Evolutionary conservation across 2,113 vertebrate species (phyloP).

Genomic region (Hydrolagus affinis): DNA sequence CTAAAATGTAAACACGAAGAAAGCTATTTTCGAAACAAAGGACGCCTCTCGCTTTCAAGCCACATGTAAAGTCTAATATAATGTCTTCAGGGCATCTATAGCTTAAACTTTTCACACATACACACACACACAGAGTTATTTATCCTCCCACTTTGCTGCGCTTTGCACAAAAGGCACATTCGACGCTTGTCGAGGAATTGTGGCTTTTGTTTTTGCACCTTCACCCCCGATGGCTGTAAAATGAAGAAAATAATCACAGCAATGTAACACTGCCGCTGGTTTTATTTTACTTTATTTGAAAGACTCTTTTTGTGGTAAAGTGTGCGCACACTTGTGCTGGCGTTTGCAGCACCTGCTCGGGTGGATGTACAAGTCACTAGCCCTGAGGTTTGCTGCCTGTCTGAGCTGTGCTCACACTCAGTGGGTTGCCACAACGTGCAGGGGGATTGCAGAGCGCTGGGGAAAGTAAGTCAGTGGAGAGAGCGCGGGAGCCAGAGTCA

Average conservation of each 20-base stretch:
- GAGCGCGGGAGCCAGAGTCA: too few species aligned
- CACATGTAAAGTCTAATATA: background rate
- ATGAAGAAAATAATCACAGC: constrained; percentile 29
- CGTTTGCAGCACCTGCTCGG: background rate
- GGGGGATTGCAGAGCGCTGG: background rate
- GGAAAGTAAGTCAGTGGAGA: background rate
- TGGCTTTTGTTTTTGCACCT: background rate
- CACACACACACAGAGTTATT: too few species aligned
- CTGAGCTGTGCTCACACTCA: background rate
- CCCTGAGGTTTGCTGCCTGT: background rate
- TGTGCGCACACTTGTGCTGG: background rate
- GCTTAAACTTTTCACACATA: background rate
- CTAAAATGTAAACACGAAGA: background rate
- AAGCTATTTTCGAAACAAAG: too few species aligned
- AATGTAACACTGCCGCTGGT: constrained; percentile 40
- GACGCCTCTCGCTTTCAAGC: too few species aligned
- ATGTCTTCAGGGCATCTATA: background rate
- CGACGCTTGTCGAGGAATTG: background rate
- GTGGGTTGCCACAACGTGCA: background rate
- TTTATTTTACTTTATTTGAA: constrained; percentile 76
- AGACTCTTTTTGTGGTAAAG: constrained; percentile 48
- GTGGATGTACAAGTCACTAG: background rate
- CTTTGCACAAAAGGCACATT: background rate
- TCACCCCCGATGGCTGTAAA: background rate
- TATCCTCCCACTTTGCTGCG: background rate